Evolutionary conservation across 2,888 invertebrate species (phyloP).

Genomic region (Ectemnius continuus): DNA sequence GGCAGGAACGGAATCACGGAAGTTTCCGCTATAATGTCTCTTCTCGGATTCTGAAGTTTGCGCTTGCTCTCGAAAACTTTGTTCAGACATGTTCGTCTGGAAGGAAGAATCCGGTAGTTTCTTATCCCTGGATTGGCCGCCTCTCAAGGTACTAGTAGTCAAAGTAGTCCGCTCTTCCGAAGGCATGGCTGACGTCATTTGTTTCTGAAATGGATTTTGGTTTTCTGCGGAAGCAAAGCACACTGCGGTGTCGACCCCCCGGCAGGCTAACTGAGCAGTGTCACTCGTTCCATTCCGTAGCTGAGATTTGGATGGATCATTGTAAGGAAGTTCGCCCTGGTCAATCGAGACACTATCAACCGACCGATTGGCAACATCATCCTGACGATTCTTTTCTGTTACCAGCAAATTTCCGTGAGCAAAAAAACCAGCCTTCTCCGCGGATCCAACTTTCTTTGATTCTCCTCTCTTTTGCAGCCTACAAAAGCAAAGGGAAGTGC

Average conservation of each 20-base stretch:
- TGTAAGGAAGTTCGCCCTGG: background rate
- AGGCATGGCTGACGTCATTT: too few species aligned
- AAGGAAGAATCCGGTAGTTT: too few species aligned
- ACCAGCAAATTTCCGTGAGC: conserved; percentile 47
- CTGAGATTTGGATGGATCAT: too few species aligned
- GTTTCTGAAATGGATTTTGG: too few species aligned
- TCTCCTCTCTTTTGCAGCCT: conserved; percentile 73
- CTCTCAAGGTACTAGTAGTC: too few species aligned
- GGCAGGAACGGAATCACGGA: conserved; percentile 55
- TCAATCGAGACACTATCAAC: conserved; percentile 50
- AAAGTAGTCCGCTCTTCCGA: too few species aligned
- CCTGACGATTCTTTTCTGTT: conserved; percentile 65
- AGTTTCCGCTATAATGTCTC: conserved; percentile 62
- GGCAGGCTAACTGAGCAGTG: too few species aligned
- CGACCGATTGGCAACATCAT: conserved; percentile 70
- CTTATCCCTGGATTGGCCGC: too few species aligned
- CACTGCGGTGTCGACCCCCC: too few species aligned
- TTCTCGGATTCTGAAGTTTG: conserved; percentile 52
- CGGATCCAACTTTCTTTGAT: conserved; percentile 66
- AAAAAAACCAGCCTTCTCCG: conserved; percentile 58
- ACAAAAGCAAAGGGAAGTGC: conserved; percentile 4
- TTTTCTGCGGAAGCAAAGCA: too few species aligned
- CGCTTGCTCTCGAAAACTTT: conserved; percentile 29
- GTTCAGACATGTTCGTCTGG: too few species aligned
- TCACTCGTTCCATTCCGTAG: too few species aligned